Percentiles rank a stretch among this genome's conserved stretches.
Conservation (phyloP, 2,797 vertebrate genomes). For the Cirrhinus molitorella region DNA sequence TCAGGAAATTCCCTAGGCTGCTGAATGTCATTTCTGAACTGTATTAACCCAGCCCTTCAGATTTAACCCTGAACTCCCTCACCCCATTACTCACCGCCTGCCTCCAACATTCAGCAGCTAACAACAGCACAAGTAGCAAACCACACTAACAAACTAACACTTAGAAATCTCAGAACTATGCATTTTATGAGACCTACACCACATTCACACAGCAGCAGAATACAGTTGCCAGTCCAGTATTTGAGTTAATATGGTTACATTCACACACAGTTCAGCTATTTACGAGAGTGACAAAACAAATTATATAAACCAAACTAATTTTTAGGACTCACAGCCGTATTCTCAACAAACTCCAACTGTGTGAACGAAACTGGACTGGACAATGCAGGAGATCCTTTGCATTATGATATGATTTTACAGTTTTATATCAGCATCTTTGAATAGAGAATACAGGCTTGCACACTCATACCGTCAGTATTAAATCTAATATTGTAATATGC, state of each 20-base stretch:
- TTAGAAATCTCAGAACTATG: background rate
- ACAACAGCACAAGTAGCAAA: constrained; percentile 3
- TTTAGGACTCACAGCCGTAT: too few species aligned
- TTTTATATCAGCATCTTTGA: background rate
- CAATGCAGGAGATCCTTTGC: background rate
- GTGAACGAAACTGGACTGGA: background rate
- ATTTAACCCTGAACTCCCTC: constrained; percentile 13
- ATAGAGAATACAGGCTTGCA: background rate
- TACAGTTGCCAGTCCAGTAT: background rate
- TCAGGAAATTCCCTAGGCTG: constrained; percentile 47
- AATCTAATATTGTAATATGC: background rate
- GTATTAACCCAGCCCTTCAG: background rate
- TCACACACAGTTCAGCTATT: background rate
- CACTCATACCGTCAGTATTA: background rate
- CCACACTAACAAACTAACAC: constrained; percentile 12
- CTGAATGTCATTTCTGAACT: constrained; percentile 9
- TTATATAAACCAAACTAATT: too few species aligned
- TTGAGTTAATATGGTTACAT: background rate
- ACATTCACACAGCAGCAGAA: background rate
- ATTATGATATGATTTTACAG: background rate
- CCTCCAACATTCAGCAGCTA: background rate
- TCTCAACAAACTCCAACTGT: background rate
- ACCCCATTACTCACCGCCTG: constrained; percentile 29
- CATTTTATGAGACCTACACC: background rate
- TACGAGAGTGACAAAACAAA: background rate